Percentiles rank a stretch among this genome's conserved stretches.
Conservation (phyloP, 2,888 invertebrate species). For the Taphrorychus bicolor region DNA sequence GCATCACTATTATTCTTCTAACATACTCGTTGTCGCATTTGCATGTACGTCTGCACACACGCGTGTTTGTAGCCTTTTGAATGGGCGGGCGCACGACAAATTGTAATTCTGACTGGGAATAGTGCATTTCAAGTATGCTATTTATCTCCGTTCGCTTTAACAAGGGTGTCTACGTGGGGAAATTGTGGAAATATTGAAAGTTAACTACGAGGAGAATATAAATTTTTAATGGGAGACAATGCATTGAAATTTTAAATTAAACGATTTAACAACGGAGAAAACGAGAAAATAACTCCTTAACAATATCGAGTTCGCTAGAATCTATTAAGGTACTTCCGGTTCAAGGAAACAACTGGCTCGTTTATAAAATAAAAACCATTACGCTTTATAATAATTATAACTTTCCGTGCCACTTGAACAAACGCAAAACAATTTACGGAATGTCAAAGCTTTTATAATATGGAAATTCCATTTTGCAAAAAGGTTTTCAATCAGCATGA, state of each 20-base stretch:
- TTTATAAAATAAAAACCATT: background rate
- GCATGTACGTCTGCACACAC: background rate
- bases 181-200: background rate
- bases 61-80: background rate
- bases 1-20: conserved; percentile 1
- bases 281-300: background rate
- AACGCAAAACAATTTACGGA: background rate
- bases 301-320: background rate
- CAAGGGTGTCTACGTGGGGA: background rate
- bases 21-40: background rate
- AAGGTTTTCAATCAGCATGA: background rate
- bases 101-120: background rate
- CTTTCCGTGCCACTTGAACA: background rate
- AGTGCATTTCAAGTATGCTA: background rate
- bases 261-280: background rate
- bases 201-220: background rate
- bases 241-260: background rate
- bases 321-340: background rate
- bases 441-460: background rate
- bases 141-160: background rate
- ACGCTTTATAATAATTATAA: background rate
- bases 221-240: background rate
- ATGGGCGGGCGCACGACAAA: background rate
- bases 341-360: background rate
- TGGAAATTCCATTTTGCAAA: background rate